Conservation (phyloP, 1,140 invertebrate genomes). For the Dreissena rostriformis region DNA sequence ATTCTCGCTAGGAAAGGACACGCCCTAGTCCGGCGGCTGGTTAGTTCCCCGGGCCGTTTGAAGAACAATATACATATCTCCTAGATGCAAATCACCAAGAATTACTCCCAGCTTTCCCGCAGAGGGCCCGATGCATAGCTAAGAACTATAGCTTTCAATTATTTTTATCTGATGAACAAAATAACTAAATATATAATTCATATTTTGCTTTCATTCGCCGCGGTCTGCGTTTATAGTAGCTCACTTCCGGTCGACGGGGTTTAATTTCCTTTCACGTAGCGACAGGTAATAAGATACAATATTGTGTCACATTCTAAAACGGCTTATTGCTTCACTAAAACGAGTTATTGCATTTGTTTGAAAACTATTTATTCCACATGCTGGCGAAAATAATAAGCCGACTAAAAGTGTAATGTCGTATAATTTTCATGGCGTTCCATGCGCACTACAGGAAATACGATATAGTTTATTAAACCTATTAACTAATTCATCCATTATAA, state of each 20-base stretch:
- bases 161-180: too few relatives aligned
- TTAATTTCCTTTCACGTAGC: conserved; percentile 52
- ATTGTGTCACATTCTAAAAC: conserved; percentile 53
- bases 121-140: too few relatives aligned
- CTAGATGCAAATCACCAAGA: too few relatives aligned
- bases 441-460: too few relatives aligned
- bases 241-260: conserved; percentile 46
- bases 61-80: too few relatives aligned
- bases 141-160: too few relatives aligned
- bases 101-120: too few relatives aligned
- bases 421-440: conserved; percentile 48
- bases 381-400: conserved; percentile 34
- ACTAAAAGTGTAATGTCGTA: conserved; percentile 39
- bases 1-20: too few relatives aligned
- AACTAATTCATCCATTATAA: too few relatives aligned
- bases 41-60: too few relatives aligned
- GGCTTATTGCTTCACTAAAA: conserved; percentile 50
- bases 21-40: too few relatives aligned
- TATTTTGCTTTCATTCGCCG: conserved; percentile 20
- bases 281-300: conserved; percentile 41
- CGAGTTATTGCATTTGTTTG: conserved; percentile 51
- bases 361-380: conserved; percentile 32
- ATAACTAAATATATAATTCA: conserved; percentile 40
- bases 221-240: conserved; percentile 30
- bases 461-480: too few relatives aligned